Base-by-base conservation (phyloP, 1,140 invertebrate species). In the Globodera rostochiensis region DNA sequence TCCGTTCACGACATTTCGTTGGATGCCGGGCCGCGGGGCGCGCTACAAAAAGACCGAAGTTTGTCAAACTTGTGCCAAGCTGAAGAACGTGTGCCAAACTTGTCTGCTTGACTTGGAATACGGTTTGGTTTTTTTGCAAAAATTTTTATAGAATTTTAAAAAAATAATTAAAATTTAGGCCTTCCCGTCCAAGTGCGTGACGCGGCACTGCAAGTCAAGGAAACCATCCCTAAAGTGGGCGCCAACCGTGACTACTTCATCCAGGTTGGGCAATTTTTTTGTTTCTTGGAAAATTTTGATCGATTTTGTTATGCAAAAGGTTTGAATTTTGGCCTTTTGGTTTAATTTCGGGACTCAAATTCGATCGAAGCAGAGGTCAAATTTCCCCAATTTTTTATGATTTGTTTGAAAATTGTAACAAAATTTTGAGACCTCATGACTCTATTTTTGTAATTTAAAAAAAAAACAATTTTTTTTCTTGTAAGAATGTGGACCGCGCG, bases 1-100 rank as follows among this genome's bases (percentile, higher is more conserved):
- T 8, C 98, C 98, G 2, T 99, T 99, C 88, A 99, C 97, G 50
- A 96, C 98, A 50, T 99, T 99, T 90, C 93, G 98, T 46, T 93
- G 93, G 93, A 98, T 96, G 92, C 98, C 98, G 1, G 98, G 98
- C 36, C 94, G 96, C 4, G 92, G 95, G 80, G 98, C 98, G 96
- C 93, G 98, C 85, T 99, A 98, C 90, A 99, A 99, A 90, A 99
- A 98, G 90, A 99, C 98, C 0, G 98, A 99, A 92, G 95, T 99
- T 11, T 99, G 98, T 91, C 98, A 99, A 90, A 99, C 97, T 0
- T 99, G 98, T 91, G 95, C 95, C 73, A 95, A 97, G 85, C 89
- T 99, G 19, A 99, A 99, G 89, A 99, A 99, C 92, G 96, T 99
- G 1, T 99, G 98, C 91, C 98, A 99, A 90, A 99, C 98, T 4